Evolutionary conservation across 1,140 invertebrate species (phyloP).

Genomic region (Zeugodacus cucurbitae): DNA sequence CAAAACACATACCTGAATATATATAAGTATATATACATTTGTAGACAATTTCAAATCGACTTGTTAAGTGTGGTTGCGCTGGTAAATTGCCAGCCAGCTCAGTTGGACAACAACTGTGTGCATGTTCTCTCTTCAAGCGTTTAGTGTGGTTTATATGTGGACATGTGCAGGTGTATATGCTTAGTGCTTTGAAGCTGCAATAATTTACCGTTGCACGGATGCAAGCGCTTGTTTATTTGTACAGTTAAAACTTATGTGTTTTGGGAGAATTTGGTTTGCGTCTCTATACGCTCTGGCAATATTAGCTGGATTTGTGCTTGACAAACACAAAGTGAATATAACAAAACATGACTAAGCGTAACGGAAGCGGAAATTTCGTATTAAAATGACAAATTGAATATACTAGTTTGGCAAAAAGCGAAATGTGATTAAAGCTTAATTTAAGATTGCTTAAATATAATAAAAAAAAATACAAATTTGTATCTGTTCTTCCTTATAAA

Average conservation of each 20-base stretch:
- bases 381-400: background rate
- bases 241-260: background rate
- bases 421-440: background rate
- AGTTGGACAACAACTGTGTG: background rate
- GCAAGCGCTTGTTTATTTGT: background rate
- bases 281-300: no score
- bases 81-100: background rate
- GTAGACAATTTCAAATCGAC: background rate
- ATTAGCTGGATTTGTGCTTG: no score
- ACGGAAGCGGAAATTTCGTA: background rate
- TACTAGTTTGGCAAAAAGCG: background rate
- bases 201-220: background rate
- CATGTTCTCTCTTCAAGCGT: background rate
- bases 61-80: background rate
- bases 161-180: background rate
- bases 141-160: background rate
- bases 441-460: background rate
- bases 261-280: no score
- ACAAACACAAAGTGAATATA: no score
- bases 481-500: no score
- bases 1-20: background rate
- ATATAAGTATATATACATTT: background rate
- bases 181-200: background rate
- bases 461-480: no score
- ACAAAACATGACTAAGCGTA: no score